Base-by-base conservation (phyloP, 2,888 invertebrate genomes). In the Drosophila koepferae region DNA sequence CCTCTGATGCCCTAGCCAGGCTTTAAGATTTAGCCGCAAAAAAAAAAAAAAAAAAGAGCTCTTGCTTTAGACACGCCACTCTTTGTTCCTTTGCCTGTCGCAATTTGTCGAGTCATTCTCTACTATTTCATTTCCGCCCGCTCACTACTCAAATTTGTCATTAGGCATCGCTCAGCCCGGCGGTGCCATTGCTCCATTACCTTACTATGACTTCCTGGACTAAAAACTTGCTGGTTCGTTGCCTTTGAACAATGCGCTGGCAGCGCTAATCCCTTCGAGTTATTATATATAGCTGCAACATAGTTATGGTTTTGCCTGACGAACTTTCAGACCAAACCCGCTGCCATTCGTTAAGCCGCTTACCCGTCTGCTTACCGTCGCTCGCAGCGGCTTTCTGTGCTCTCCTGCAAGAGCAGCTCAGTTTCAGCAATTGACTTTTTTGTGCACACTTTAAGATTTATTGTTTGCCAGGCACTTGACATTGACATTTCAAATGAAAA, bases 121-220 rank as follows among this genome's bases (percentile, higher is more conserved):
- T 69, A 73, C 77, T 55, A 79, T 63, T 79, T 59, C 49, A 79
- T 63, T 79, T 59, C 49, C 31, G 38, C 40, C 51, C 59, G 49
- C 53, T 72, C 60, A 75, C 63, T 62, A 58, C 63, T 56, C 62
- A 64, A 74, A 83, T 77, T 81, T 72, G 69, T 84, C 84, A 89
- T 81, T 72, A 81, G 66, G 54, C 84, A 70, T 69, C 60, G 49
- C 61, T 85, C 66, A 63, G 61, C 53, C 74, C 51, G 16, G 56
- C 49, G 5, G 28, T 48, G 55, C n/a, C 38, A 41, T 9, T 40
- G 48, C 65, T 69, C 78, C 74, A 84, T 86, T 86, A 86, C 89
- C 89, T 86, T 89, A 73, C 87, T 86, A 89, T 69, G 86, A 86
- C 89, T 86, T 86, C 89, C 77, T 75, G 75, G 65, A 67, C 66